phyloP scores from a whole-genome alignment of 2,888 invertebrate genomes.

The Nymphalis polychloros region DNA sequence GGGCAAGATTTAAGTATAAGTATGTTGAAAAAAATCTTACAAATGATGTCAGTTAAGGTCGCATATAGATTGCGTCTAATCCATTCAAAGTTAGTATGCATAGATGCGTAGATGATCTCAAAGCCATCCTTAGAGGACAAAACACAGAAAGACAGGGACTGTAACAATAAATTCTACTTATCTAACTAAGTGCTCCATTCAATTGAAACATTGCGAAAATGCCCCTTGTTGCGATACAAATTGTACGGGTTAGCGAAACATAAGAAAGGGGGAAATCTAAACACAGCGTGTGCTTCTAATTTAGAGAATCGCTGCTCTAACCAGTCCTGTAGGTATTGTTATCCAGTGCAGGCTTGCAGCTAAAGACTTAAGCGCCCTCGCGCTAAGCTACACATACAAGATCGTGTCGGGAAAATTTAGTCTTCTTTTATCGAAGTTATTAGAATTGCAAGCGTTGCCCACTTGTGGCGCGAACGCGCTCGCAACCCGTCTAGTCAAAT shows the following conservation, averaged over 20 bases:
- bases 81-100: constrained; percentile 25
- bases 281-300: constrained; percentile 58
- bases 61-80: not conserved
- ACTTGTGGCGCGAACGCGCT: too few relatives aligned
- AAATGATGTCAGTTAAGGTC: not conserved
- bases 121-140: constrained; percentile 50
- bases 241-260: constrained; percentile 57
- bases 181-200: constrained; percentile 60
- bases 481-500: too few relatives aligned
- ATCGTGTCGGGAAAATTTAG: too few relatives aligned
- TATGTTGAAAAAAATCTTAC: not conserved
- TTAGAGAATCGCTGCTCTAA: constrained; percentile 60
- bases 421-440: too few relatives aligned
- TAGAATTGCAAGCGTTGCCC: too few relatives aligned
- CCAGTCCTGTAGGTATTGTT: constrained; percentile 45
- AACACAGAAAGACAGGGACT: constrained; percentile 46
- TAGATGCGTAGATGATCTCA: constrained; percentile 34
- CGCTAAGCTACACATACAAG: too few relatives aligned
- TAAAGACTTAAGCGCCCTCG: too few relatives aligned
- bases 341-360: constrained; percentile 12
- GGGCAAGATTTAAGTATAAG: not conserved
- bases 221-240: constrained; percentile 67
- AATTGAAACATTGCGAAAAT: constrained; percentile 74
- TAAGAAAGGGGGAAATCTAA: constrained; percentile 66
- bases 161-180: constrained; percentile 51